These are phyloP conservation scores for Campoletis sonorensis DNA, from an alignment of 1,140 invertebrate genomes.

Conservation along the genomic window DNA sequence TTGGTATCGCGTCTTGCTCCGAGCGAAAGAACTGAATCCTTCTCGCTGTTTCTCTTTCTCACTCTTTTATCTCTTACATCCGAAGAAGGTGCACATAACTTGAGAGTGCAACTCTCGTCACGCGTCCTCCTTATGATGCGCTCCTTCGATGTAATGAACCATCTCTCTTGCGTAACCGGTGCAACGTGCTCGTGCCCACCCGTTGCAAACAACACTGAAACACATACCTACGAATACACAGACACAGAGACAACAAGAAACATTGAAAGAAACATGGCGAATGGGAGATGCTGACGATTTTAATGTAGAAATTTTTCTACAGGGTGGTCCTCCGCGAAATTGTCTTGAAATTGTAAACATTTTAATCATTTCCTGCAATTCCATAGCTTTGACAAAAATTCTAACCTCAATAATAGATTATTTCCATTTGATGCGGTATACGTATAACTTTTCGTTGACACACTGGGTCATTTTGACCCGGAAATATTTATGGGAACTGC, in stretches of 20 bases:
- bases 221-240: not conserved
- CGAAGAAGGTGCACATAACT: slow-evolving; percentile 5
- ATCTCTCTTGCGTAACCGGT: slow-evolving; percentile 18
- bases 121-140: slow-evolving; percentile 19
- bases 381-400: too few relatives aligned
- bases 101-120: slow-evolving; percentile 9
- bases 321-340: too few relatives aligned
- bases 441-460: too few relatives aligned
- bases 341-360: too few relatives aligned
- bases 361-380: too few relatives aligned
- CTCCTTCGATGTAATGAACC: slow-evolving; percentile 5
- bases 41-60: not conserved
- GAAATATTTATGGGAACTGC: too few relatives aligned
- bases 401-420: too few relatives aligned
- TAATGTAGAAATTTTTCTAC: not conserved
- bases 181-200: slow-evolving; percentile 25
- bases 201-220: not conserved
- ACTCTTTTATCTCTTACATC: not conserved
- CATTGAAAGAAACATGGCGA: not conserved
- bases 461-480: too few relatives aligned
- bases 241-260: not conserved
- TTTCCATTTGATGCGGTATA: too few relatives aligned
- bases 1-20: not conserved
- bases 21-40: not conserved
- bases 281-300: not conserved